Evolutionary conservation across 2,888 invertebrate genomes (phyloP).

Genomic region (Epirrita christyi): DNA sequence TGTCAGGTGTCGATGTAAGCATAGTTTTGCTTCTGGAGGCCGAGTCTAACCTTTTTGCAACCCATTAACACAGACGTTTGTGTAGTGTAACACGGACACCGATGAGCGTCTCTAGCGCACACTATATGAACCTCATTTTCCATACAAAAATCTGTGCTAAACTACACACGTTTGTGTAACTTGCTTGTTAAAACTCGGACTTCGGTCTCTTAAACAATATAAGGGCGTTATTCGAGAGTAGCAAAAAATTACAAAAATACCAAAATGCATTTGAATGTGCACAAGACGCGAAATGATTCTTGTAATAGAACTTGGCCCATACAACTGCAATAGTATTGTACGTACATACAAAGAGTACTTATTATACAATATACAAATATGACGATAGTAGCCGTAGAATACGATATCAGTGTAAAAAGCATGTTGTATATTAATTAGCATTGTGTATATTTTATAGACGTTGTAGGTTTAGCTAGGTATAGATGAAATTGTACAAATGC

Average conservation of each 20-base stretch:
- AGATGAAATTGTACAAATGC: slow-evolving; percentile 84
- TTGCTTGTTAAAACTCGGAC: too few relatives aligned
- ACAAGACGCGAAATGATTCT: not conserved
- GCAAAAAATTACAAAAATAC: too few relatives aligned
- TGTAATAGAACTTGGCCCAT: not conserved
- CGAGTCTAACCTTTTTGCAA: too few relatives aligned
- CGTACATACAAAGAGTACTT: slow-evolving; percentile 59
- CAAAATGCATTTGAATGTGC: not conserved
- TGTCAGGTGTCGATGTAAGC: slow-evolving; percentile 5
- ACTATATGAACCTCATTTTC: too few relatives aligned
- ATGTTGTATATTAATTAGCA: slow-evolving; percentile 76
- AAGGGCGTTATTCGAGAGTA: too few relatives aligned
- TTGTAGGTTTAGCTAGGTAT: slow-evolving; percentile 79
- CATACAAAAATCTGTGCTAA: too few relatives aligned
- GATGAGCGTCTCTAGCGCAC: too few relatives aligned
- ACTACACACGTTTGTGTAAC: too few relatives aligned
- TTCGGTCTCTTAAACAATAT: too few relatives aligned
- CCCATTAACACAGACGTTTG: too few relatives aligned
- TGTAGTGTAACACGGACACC: too few relatives aligned
- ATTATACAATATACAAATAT: slow-evolving; percentile 54
- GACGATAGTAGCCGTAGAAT: slow-evolving; percentile 61
- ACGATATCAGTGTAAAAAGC: slow-evolving; percentile 78
- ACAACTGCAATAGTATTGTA: slow-evolving; percentile 48
- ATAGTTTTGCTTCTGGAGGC: slow-evolving; percentile 6
- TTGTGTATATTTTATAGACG: slow-evolving; percentile 80